Evolutionary conservation across 2,113 vertebrate species (phyloP).

Genomic region (Solenodon paradoxus): DNA sequence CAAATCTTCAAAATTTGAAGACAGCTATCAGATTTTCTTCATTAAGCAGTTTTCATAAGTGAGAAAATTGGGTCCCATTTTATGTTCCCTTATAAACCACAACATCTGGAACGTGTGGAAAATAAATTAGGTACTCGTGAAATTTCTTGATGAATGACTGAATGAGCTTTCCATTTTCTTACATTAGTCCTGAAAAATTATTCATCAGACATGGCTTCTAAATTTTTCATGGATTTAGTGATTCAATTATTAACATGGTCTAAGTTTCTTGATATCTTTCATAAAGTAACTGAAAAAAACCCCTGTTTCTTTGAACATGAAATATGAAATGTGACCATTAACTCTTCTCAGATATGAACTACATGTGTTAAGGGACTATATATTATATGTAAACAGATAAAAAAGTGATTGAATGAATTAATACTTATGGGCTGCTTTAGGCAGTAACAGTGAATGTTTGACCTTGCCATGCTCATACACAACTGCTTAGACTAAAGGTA

Average conservation of each 20-base stretch:
- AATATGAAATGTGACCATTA: background rate
- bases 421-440: background rate
- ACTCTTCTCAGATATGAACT: background rate
- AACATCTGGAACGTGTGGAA: background rate
- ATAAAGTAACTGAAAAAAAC: background rate
- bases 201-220: background rate
- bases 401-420: background rate
- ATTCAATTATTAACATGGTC: background rate
- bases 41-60: background rate
- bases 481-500: background rate
- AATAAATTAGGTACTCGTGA: background rate
- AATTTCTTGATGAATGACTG: background rate
- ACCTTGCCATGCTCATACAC: background rate
- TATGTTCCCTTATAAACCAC: background rate
- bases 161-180: background rate
- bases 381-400: background rate
- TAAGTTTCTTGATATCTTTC: background rate
- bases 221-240: background rate
- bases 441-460: background rate
- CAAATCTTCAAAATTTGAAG: background rate
- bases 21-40: background rate
- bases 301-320: background rate
- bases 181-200: background rate
- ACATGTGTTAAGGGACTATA: background rate
- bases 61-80: background rate